These are phyloP conservation scores for Saguinus imperator DNA, from an alignment of 2,113 vertebrate species.

Conservation along the genomic window DNA sequence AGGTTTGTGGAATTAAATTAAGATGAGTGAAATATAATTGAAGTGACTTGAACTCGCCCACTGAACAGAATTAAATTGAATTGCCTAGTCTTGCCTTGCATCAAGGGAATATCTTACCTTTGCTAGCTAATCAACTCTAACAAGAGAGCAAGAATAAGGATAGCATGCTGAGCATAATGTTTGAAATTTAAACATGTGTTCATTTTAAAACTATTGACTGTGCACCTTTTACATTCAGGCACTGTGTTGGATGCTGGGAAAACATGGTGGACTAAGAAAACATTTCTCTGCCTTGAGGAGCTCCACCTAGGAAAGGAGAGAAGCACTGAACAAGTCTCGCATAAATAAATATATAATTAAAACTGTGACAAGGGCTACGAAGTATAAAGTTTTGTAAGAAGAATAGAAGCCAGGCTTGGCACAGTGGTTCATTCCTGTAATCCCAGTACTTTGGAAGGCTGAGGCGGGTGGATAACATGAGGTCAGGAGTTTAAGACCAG, in stretches of 20 bases:
- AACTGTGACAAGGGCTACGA: not conserved
- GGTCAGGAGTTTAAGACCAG: too few species aligned
- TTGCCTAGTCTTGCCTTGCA: conserved; percentile 34
- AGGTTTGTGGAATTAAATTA: conserved; percentile 65
- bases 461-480: too few species aligned
- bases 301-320: not conserved
- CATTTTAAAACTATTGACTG: not conserved
- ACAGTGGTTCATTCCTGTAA: too few species aligned
- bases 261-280: not conserved
- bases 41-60: conserved; percentile 27
- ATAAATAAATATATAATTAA: not conserved
- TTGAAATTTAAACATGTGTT: conserved; percentile 31
- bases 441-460: too few species aligned
- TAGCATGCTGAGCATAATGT: not conserved
- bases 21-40: conserved; percentile 64
- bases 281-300: not conserved
- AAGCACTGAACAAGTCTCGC: not conserved
- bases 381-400: not conserved
- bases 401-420: not conserved
- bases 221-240: not conserved
- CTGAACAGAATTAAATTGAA: conserved; percentile 56
- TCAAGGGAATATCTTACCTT: conserved; percentile 57
- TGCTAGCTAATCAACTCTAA: conserved; percentile 56
- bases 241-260: not conserved
- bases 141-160: not conserved